phyloP scores from a whole-genome alignment of 2,113 vertebrate species.

The Nerophis lumbriciformis region DNA sequence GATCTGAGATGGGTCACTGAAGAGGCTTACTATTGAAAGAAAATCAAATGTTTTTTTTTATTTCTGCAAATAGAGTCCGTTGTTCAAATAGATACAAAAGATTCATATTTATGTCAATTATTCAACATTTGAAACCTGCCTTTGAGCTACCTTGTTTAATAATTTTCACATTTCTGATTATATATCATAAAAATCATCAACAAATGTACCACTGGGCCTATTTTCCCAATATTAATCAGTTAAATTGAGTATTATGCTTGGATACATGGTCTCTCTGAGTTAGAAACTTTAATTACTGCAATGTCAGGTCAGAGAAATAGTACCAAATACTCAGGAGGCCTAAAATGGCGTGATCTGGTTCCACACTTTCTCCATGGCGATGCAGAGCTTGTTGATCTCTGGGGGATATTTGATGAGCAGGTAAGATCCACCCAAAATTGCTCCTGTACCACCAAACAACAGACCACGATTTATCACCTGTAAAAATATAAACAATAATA shows the following conservation, averaged over 20 bases:
- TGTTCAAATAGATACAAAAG: no score
- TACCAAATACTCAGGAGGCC: constrained; percentile 25
- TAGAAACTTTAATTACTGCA: neutral
- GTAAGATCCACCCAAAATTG: constrained; percentile 56
- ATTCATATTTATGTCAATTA: neutral
- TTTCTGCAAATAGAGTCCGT: no score
- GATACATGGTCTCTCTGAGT: constrained; percentile 2
- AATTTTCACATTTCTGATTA: neutral
- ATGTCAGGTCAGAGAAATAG: neutral
- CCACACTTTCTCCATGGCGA: constrained; percentile 59
- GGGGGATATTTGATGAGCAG: constrained; percentile 64
- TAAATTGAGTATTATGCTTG: neutral
- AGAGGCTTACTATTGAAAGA: no score
- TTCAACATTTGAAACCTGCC: neutral
- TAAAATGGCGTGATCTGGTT: constrained; percentile 45
- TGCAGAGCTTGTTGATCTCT: constrained; percentile 33
- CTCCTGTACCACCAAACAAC: constrained; percentile 56
- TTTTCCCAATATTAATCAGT: neutral
- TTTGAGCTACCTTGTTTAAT: neutral
- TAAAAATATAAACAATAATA: neutral
- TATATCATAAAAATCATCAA: neutral
- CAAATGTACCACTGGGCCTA: neutral
- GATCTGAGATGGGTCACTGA: no score
- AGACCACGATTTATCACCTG: constrained; percentile 79
- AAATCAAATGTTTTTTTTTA: no score